A percentile compares a stretch with the other conserved stretches of the same genome.
phyloP scores from a whole-genome alignment of 2,797 vertebrate genomes.

The Pelochelys cantorii region DNA sequence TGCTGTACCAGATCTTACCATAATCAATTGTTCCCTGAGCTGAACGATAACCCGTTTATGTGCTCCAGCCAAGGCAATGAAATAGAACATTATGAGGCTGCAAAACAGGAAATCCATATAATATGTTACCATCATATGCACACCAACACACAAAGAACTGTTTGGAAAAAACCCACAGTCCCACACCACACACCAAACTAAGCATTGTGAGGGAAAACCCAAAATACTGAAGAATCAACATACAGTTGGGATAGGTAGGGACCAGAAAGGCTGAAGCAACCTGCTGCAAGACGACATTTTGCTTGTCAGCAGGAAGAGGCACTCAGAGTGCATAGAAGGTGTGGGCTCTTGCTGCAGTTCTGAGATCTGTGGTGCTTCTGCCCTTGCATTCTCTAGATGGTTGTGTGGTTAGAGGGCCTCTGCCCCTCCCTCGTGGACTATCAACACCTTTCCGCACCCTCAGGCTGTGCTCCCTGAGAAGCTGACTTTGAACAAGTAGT shows the following conservation, averaged over 20 bases:
- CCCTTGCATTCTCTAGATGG: not conserved
- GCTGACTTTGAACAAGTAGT: not conserved
- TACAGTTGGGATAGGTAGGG: not conserved
- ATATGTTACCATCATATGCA: not conserved
- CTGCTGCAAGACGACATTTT: not conserved
- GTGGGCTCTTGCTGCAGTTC: not conserved
- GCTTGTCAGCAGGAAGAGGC: not conserved
- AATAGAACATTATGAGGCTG: conserved; percentile 95
- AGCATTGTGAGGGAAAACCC: not conserved
- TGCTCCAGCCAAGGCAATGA: conserved; percentile 92
- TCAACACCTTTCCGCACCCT: not conserved
- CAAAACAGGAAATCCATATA: conserved; percentile 42
- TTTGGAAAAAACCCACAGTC: not conserved
- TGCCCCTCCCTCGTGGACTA: not conserved
- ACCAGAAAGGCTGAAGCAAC: not conserved
- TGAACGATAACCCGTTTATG: conserved; percentile 91
- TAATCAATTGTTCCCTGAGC: conserved; percentile 89
- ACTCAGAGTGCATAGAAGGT: not conserved
- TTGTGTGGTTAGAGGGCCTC: not conserved
- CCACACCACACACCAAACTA: not conserved
- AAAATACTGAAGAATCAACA: not conserved
- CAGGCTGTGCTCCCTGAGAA: not conserved
- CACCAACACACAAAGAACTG: not conserved
- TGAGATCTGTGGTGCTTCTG: not conserved
- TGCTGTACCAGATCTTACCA: conserved; percentile 83